Evolutionary conservation across 1,140 invertebrate genomes (phyloP).

Genomic region (Cecropterus lyciades): DNA sequence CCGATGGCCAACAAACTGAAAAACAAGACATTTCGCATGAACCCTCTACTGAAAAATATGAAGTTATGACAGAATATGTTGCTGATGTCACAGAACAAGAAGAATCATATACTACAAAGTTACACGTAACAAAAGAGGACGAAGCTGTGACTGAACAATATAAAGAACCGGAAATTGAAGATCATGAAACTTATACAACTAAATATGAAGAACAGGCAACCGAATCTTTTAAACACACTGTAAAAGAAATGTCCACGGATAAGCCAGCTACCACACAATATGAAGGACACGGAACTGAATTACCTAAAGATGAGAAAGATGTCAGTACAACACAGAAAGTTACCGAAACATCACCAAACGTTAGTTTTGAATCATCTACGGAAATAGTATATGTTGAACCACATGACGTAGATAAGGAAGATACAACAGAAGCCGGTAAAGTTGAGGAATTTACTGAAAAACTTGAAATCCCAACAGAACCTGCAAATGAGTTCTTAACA

Average conservation of each 20-base stretch:
- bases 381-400: slow-evolving; percentile 3
- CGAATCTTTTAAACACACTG: slow-evolving; percentile 9
- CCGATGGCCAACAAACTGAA: not conserved
- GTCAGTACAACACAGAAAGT: not conserved
- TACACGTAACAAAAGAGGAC: slow-evolving; percentile 2
- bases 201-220: slow-evolving; percentile 20
- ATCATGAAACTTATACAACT: slow-evolving; percentile 6
- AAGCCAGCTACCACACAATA: slow-evolving; percentile 3
- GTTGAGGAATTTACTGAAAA: slow-evolving; percentile 28
- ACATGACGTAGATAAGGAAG: not conserved
- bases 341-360: not conserved
- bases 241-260: slow-evolving; percentile 9
- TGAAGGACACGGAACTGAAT: slow-evolving; percentile 6
- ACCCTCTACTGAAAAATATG: not conserved
- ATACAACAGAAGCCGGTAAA: slow-evolving; percentile 5
- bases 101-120: slow-evolving; percentile 4
- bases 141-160: slow-evolving; percentile 6
- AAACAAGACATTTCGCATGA: slow-evolving; percentile 11
- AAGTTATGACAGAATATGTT: not conserved
- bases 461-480: slow-evolving; percentile 19
- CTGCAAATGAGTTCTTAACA: not conserved
- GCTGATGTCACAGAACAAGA: not conserved
- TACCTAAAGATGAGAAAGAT: slow-evolving; percentile 11
- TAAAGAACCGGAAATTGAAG: not conserved
- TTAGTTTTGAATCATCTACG: not conserved